phyloP scores from a whole-genome alignment of 2,888 invertebrate genomes.

The Aporophyla lueneburgensis region DNA sequence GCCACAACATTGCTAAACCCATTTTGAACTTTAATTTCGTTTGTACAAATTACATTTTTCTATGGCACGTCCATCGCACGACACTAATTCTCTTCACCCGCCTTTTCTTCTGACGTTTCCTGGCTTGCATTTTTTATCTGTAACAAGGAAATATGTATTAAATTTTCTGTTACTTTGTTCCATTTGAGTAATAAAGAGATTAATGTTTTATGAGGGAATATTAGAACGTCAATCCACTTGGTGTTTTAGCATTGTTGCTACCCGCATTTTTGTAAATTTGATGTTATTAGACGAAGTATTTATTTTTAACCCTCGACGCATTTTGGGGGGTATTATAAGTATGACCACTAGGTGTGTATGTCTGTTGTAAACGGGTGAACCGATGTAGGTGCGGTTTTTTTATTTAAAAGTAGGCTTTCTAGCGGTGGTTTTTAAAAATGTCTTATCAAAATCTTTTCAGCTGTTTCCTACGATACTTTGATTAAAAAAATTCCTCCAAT shows the following conservation, averaged over 20 bases:
- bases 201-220: slow-evolving; percentile 36
- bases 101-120: slow-evolving; percentile 85
- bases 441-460: too few relatives aligned
- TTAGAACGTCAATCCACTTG: slow-evolving; percentile 3
- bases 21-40: slow-evolving; percentile 76
- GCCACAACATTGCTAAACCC: slow-evolving; percentile 74
- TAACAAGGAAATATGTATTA: slow-evolving; percentile 75
- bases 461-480: too few relatives aligned
- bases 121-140: slow-evolving; percentile 87
- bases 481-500: too few relatives aligned
- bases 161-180: slow-evolving; percentile 47
- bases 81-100: slow-evolving; percentile 79
- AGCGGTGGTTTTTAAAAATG: too few relatives aligned
- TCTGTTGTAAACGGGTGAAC: too few relatives aligned
- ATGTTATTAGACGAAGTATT: neutral
- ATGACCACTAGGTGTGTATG: too few relatives aligned
- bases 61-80: slow-evolving; percentile 79
- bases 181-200: slow-evolving; percentile 45
- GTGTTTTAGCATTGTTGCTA: neutral
- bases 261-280: neutral
- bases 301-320: neutral
- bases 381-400: too few relatives aligned
- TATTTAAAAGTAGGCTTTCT: too few relatives aligned
- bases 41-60: slow-evolving; percentile 79
- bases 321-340: too few relatives aligned